Evolutionary conservation across 2,888 invertebrate genomes (phyloP).

Genomic region (Drosophila yooni): DNA sequence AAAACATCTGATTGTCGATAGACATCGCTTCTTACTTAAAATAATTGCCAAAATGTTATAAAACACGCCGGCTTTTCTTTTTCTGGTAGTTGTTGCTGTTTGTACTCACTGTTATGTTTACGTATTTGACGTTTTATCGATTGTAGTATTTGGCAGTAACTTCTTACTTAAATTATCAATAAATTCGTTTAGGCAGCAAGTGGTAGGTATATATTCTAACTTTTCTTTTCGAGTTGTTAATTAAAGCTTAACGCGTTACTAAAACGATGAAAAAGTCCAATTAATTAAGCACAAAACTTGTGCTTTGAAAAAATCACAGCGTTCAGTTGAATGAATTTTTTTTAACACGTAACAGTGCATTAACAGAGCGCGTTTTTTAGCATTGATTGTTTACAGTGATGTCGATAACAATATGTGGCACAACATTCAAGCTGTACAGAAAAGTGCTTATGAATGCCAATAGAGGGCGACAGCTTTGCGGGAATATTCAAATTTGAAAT

Average conservation of each 20-base stretch:
- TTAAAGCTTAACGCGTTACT: background rate
- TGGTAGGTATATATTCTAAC: background rate
- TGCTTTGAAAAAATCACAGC: conserved; percentile 35
- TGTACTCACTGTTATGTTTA: conserved; percentile 37
- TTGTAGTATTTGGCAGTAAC: conserved; percentile 9
- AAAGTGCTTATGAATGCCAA: conserved; percentile 2
- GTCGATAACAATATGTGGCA: conserved; percentile 31
- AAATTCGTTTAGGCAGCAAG: conserved; percentile 38
- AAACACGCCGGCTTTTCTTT: conserved; percentile 46
- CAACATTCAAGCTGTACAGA: background rate
- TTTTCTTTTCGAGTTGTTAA: conserved; percentile 1
- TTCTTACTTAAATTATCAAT: conserved; percentile 20
- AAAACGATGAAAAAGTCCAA: background rate
- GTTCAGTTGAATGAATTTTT: conserved; percentile 5
- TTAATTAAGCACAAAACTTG: conserved; percentile 18
- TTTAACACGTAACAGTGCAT: conserved; percentile 37
- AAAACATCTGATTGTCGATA: conserved; percentile 41
- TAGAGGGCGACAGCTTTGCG: conserved; percentile 29
- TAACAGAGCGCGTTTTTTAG: conserved; percentile 48
- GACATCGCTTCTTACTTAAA: conserved; percentile 6
- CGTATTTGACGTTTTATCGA: conserved; percentile 10
- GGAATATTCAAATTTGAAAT: conserved; percentile 32
- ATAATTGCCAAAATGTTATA: conserved; percentile 50
- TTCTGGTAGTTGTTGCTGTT: background rate
- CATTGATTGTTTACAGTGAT: conserved; percentile 27